Conservation (phyloP, 2,888 invertebrate genomes). For the Drosophila quasianomalipes region DNA sequence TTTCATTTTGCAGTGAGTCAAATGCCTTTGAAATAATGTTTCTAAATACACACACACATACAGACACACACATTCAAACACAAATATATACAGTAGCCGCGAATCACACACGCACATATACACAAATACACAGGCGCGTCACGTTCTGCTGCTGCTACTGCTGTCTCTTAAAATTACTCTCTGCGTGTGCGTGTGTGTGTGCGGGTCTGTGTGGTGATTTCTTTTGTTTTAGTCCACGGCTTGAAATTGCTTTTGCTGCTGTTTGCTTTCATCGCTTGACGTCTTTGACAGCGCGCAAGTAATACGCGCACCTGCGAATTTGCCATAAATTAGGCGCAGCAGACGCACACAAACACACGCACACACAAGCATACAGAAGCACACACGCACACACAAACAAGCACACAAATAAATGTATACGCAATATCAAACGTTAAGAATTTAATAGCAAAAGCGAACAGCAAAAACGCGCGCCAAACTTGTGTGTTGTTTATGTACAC, state of each 20-base stretch:
- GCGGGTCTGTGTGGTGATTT: constrained; percentile 35
- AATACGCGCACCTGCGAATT: constrained; percentile 81
- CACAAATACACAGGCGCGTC: constrained; percentile 29
- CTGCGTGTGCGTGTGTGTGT: constrained; percentile 18
- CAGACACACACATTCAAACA: constrained; percentile 18
- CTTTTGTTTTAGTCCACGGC: constrained; percentile 70
- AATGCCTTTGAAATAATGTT: constrained; percentile 63
- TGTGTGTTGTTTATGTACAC: constrained; percentile 24
- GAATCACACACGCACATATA: constrained; percentile 14
- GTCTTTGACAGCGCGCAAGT: constrained; percentile 74
- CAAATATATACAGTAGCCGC: constrained; percentile 12
- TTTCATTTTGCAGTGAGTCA: constrained; percentile 55
- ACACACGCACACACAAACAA: constrained; percentile 4
- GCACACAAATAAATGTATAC: constrained; percentile 30
- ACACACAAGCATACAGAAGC: constrained; percentile 5
- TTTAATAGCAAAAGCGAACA: constrained; percentile 45
- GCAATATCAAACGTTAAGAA: constrained; percentile 51
- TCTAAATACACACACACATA: constrained; percentile 14
- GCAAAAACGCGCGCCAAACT: constrained; percentile 69
- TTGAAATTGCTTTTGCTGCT: constrained; percentile 52
- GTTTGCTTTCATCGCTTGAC: constrained; percentile 55
- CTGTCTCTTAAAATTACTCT: constrained; percentile 26
- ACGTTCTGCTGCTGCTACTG: constrained; percentile 45
- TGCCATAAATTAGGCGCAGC: constrained; percentile 78
- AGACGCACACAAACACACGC: constrained; percentile 24